phyloP scores from a whole-genome alignment of 1,140 invertebrate genomes.

The Trichomalopsis sarcophagae region DNA sequence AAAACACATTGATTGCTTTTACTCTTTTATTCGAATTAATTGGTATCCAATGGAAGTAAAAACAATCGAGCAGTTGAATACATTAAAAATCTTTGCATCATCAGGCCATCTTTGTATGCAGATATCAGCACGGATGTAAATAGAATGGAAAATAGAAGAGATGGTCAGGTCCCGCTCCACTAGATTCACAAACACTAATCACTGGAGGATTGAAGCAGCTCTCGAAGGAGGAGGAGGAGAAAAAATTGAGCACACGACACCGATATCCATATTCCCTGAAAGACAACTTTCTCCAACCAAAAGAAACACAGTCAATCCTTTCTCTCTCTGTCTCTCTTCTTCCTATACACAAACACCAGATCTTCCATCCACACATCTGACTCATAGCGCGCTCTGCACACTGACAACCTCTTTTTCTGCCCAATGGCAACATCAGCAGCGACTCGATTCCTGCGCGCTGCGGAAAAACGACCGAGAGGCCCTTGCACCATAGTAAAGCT shows the following conservation, averaged over 20 bases:
- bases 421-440: background rate
- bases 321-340: background rate
- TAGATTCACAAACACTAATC: constrained; percentile 26
- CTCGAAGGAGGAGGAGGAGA: background rate
- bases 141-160: background rate
- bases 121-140: background rate
- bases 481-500: background rate
- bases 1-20: background rate
- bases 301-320: constrained; percentile 36
- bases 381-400: background rate
- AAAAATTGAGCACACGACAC: constrained; percentile 48
- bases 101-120: background rate
- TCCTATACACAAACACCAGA: constrained; percentile 23
- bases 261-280: constrained; percentile 42
- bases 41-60: background rate
- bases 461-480: background rate
- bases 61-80: background rate
- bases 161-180: background rate
- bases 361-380: background rate
- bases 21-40: too few relatives aligned
- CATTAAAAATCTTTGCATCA: background rate
- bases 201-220: constrained; percentile 10
- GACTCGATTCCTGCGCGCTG: background rate
- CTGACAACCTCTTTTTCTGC: background rate
- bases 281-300: constrained; percentile 40